phyloP scores from a whole-genome alignment of 2,797 vertebrate genomes.

The Phataginus tetradactyla region DNA sequence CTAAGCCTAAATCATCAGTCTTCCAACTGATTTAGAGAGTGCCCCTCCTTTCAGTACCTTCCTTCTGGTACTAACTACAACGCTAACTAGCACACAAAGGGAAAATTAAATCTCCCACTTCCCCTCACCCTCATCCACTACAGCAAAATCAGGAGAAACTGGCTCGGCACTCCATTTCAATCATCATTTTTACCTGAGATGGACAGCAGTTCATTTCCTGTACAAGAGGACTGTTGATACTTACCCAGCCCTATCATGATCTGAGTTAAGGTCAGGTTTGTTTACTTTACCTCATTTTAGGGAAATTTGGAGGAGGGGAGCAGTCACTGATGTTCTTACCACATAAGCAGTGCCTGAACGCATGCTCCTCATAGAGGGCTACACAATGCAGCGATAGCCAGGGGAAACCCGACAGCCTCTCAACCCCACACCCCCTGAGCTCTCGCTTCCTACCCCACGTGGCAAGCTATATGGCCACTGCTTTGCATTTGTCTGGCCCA shows the following conservation, averaged over 20 bases:
- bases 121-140: not conserved
- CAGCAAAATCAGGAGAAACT: not conserved
- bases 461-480: not conserved
- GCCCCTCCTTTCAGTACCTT: not conserved
- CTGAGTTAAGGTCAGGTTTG: not conserved
- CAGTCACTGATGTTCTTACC: not conserved
- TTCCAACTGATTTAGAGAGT: not conserved
- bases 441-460: not conserved
- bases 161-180: not conserved
- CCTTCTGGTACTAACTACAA: not conserved
- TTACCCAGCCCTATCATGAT: not conserved
- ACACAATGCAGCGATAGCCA: not conserved
- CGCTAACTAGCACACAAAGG: not conserved
- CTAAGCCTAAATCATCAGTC: not conserved
- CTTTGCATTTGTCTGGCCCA: not conserved
- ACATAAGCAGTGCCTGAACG: not conserved
- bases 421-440: fast-evolving
- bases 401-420: not conserved
- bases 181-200: not conserved
- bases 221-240: not conserved
- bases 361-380: not conserved
- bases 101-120: not conserved
- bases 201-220: not conserved
- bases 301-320: not conserved
- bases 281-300: not conserved